These are phyloP conservation scores for Lycopodina hypogea DNA, from an alignment of 37 sponge, comb jelly and placozoan species.

Conservation along the genomic window DNA sequence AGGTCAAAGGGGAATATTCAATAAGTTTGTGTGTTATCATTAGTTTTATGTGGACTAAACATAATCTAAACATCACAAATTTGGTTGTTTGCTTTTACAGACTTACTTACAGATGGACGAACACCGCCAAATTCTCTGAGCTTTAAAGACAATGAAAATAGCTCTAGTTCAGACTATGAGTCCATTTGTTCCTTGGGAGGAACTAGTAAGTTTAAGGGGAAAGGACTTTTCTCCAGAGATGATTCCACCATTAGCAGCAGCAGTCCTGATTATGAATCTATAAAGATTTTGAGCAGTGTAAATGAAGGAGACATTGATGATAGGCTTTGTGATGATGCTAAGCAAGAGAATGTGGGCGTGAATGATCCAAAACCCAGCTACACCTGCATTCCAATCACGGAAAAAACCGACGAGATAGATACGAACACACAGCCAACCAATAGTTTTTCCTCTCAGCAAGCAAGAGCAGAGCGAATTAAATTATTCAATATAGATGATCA, in stretches of 20 bases:
- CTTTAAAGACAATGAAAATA: background rate
- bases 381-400: conserved; percentile 6
- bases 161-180: conserved; percentile 15
- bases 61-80: background rate
- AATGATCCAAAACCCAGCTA: background rate
- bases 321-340: background rate
- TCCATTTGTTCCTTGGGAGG: conserved; percentile 7
- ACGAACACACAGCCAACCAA: background rate
- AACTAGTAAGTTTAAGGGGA: background rate
- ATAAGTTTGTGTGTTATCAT: background rate
- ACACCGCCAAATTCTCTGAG: background rate
- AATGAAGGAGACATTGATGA: background rate
- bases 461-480: conserved; percentile 1
- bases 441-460: background rate
- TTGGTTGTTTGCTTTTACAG: no score
- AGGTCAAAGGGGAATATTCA: no score
- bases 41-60: background rate
- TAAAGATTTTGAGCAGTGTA: background rate
- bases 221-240: background rate
- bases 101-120: no score
- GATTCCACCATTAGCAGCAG: background rate
- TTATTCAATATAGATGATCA: conserved; percentile 30
- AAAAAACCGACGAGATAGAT: background rate
- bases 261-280: conserved; percentile 25
- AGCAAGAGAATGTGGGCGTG: background rate